Percentiles rank a stretch among this genome's conserved stretches.
Evolutionary conservation across 2,888 invertebrate genomes (phyloP).

Genomic region (Teleogryllus oceanicus): DNA sequence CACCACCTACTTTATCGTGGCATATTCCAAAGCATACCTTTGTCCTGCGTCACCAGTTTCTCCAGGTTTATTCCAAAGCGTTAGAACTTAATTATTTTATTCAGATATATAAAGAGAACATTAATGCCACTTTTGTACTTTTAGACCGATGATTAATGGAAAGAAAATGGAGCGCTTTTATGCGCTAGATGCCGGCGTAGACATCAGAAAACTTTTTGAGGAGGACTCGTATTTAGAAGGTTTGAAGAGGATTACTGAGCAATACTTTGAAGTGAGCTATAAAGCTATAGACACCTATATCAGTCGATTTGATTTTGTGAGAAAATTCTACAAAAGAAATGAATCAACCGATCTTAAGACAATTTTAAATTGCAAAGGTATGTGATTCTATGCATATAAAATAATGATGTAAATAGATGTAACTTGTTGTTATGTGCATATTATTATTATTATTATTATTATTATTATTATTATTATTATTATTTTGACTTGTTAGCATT

Average conservation of each 20-base stretch:
- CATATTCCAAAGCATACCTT: constrained; percentile 28
- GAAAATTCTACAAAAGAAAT: constrained; percentile 68
- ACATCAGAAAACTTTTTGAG: constrained; percentile 64
- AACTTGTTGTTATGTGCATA: too few species aligned
- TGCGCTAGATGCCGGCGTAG: constrained; percentile 69
- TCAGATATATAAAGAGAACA: not conserved
- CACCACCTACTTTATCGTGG: not conserved
- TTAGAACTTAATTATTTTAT: constrained; percentile 4
- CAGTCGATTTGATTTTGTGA: constrained; percentile 61
- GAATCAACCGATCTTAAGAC: constrained; percentile 59
- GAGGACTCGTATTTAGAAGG: constrained; percentile 60
- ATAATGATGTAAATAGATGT: too few species aligned
- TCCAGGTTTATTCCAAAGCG: not conserved
- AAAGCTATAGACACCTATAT: constrained; percentile 62
- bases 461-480: too few species aligned
- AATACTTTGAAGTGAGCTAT: constrained; percentile 59
- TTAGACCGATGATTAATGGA: constrained; percentile 76
- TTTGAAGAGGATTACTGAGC: constrained; percentile 57
- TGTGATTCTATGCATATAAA: too few species aligned
- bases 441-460: too few species aligned
- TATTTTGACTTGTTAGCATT: too few species aligned
- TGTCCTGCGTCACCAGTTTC: not conserved
- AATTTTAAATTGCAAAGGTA: constrained; percentile 55
- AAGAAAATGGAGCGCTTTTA: constrained; percentile 74
- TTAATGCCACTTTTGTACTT: not conserved